Evolutionary conservation across 2,797 vertebrate genomes (phyloP).

Genomic region (Gadopsis bispinosus): DNA sequence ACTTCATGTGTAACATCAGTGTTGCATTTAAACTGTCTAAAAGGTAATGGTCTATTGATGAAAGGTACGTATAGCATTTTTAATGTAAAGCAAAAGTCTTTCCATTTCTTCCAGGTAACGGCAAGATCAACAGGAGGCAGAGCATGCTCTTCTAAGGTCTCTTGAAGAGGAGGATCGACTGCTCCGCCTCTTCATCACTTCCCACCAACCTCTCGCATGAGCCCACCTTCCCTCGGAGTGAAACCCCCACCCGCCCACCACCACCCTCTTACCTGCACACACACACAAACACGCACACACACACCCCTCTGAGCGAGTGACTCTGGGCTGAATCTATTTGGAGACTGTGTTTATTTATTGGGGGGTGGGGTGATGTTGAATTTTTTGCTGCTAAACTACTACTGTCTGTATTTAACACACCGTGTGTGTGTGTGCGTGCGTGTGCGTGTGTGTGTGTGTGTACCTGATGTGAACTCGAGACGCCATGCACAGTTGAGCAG

Average conservation of each 20-base stretch:
- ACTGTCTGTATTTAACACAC: constrained; percentile 98
- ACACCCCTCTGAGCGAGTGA: constrained; percentile 60
- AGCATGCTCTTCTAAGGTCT: constrained; percentile 91
- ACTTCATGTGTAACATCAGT: not conserved
- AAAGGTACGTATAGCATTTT: not conserved
- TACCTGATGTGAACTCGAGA: constrained; percentile 89
- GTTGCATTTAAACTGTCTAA: not conserved
- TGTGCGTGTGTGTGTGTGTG: constrained; percentile 54
- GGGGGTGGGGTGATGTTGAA: constrained; percentile 76
- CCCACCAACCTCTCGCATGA: constrained; percentile 72
- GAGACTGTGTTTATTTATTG: constrained; percentile 92
- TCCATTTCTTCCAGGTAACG: constrained; percentile 86
- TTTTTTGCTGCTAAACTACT: constrained; percentile 99
- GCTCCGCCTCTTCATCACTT: constrained; percentile 36
- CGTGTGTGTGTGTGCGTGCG: constrained; percentile 81
- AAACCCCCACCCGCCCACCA: not conserved
- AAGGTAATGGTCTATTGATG: not conserved
- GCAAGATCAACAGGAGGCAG: constrained; percentile 97
- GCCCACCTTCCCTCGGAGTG: constrained; percentile 58
- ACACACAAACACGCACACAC: constrained; percentile 44
- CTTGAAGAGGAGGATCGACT: constrained; percentile 37
- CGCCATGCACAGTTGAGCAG: constrained; percentile 83
- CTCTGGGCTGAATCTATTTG: constrained; percentile 74
- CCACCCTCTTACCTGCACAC: constrained; percentile 31
- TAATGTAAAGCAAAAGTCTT: not conserved